Conservation (phyloP, 2,113 vertebrate genomes). For the Poeciliopsis retropinna region DNA sequence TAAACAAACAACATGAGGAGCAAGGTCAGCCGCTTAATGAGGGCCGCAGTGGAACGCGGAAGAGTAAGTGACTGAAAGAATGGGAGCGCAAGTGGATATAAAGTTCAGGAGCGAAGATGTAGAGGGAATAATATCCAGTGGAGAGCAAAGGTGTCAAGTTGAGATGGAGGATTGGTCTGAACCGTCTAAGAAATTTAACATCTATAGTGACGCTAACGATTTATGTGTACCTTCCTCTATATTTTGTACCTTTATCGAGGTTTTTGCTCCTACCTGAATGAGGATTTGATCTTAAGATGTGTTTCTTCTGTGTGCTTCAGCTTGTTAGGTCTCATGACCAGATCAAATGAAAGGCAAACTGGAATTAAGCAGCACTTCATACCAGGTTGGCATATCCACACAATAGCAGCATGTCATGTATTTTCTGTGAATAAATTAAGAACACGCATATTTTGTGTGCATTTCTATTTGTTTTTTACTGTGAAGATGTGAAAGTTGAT, state of each 20-base stretch:
- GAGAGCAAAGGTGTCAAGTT: neutral
- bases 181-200: neutral
- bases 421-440: constrained; percentile 1
- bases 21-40: constrained; percentile 68
- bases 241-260: constrained; percentile 3
- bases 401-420: constrained; percentile 4
- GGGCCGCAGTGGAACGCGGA: constrained; percentile 52
- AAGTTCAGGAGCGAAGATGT: constrained; percentile 30
- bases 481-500: neutral
- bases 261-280: neutral
- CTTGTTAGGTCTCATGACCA: constrained; percentile 29
- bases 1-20: constrained; percentile 58
- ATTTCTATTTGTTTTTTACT: neutral
- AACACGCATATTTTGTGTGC: neutral
- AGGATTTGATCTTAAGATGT: constrained; percentile 11
- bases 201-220: neutral
- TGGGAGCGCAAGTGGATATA: constrained; percentile 15
- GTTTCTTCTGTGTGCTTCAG: constrained; percentile 16
- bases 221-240: no score
- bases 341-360: constrained; percentile 40
- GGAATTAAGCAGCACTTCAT: constrained; percentile 15
- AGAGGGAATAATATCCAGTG: neutral
- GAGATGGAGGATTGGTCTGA: neutral
- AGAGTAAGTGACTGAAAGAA: constrained; percentile 32
- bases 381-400: constrained; percentile 22